These are phyloP conservation scores for Oreochromis aureus DNA, from an alignment of 2,113 vertebrate genomes.

Conservation along the genomic window DNA sequence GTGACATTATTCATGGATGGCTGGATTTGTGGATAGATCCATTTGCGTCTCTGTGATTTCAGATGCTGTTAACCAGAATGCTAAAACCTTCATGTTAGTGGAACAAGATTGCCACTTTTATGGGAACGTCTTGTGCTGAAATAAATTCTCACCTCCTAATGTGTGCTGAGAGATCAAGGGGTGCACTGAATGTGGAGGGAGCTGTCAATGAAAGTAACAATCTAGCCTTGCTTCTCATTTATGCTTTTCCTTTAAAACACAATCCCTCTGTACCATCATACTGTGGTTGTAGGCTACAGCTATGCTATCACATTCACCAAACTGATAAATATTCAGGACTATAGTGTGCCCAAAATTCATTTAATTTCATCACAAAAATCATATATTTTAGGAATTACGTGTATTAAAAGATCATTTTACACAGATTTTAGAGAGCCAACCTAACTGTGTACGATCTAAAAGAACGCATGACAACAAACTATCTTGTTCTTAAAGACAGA, in stretches of 20 bases:
- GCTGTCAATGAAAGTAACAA: conserved; percentile 15
- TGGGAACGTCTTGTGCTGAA: conserved; percentile 43
- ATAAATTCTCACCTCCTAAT: conserved; percentile 48
- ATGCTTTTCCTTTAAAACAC: not conserved
- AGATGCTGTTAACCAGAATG: conserved; percentile 33
- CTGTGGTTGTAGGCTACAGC: not conserved
- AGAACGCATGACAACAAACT: not conserved
- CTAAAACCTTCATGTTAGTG: conserved; percentile 47
- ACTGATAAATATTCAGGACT: not conserved
- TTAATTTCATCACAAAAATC: not conserved
- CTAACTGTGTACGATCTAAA: not conserved
- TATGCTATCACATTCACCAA: not conserved
- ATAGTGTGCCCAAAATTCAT: not conserved
- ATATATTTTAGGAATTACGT: not conserved
- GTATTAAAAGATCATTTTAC: not conserved
- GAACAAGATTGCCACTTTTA: conserved; percentile 49
- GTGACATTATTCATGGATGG: conserved; percentile 31
- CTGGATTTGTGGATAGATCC: conserved; percentile 33
- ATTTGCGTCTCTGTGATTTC: conserved; percentile 58
- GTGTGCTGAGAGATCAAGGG: conserved; percentile 19
- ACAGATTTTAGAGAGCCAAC: not conserved
- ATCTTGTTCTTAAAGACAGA: not conserved
- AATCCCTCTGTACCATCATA: not conserved
- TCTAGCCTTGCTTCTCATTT: conserved; percentile 3
- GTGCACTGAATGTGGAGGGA: conserved; percentile 25